Base-by-base conservation (phyloP, 2,888 invertebrate genomes). In the Thelaira solivaga region DNA sequence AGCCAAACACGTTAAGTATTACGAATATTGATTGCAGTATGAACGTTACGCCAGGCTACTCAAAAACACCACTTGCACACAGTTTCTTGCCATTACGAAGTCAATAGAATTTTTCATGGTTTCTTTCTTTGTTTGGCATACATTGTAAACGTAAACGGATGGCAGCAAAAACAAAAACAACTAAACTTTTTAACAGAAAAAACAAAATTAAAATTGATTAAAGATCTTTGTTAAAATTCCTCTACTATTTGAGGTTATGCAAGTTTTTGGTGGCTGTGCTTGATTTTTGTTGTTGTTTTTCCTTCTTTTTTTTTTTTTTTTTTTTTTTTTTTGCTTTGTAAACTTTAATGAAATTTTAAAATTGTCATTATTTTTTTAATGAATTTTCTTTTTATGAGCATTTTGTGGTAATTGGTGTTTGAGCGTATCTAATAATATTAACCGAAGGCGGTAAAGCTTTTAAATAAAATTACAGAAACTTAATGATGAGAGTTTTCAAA, bases 191-290 rank as follows among this genome's bases (percentile, higher is more conserved):
- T 55, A 7, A 45, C 31, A 62, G 16, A 45, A 55, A 16, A 49
- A 22, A 55, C n/a, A 72, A 64, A 78, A 59, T 45, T 77, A 64
- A 78, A 74, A 78, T 74, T 78, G 78, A 78, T 78, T 78, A 78
- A 74, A 78, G 74, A 78, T 74, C 74, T 78, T 78, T 78, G 78
- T 78, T 74, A 78, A 78, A 74, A 78, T 78, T 78, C 76, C 78
- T 65, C 45, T 64, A 45, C 69, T 34, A 61, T 61, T 78, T 78
- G 74, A 74, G 78, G 78, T 78, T 78, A 57, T 78, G 74, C 49
- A 78, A 78, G 78, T 59, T 62, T 76, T 67, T 62, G 62, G 67
- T 67, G 47, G 39, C 39, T 43, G 10, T 39, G 39, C 34, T 74
- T 31, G 36, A 31, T 22, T 36, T 31, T 53, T 20, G 13, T 57